Evolutionary conservation across 2,888 invertebrate genomes (phyloP).

Genomic region (Hydrotaea cyrtoneurina): DNA sequence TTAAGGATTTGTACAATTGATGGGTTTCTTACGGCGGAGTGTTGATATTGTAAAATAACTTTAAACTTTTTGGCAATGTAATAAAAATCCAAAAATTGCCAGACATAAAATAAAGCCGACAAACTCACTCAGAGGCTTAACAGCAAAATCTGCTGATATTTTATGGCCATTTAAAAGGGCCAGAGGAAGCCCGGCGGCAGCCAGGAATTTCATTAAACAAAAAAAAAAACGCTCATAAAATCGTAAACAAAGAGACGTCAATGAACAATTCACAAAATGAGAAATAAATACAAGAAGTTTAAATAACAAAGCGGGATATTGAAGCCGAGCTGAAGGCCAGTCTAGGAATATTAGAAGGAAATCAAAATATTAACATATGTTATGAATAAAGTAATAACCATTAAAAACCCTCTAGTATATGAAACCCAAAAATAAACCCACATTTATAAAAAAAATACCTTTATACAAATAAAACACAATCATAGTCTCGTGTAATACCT

Average conservation of each 20-base stretch:
- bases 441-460: not conserved
- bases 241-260: not conserved
- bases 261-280: not conserved
- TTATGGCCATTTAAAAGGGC: not conserved
- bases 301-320: not conserved
- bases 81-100: conserved; percentile 20
- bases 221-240: not conserved
- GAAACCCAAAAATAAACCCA: not conserved
- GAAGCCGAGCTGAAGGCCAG: not conserved
- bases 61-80: not conserved
- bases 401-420: not conserved
- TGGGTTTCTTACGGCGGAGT: not conserved
- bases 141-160: not conserved
- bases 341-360: too few species aligned
- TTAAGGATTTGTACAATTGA: conserved; percentile 25
- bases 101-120: not conserved
- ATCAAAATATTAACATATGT: too few species aligned
- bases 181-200: not conserved
- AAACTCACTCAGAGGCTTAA: not conserved
- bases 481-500: not conserved
- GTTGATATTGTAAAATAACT: not conserved
- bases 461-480: not conserved
- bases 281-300: not conserved
- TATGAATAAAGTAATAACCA: too few species aligned
- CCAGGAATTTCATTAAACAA: not conserved